These are phyloP conservation scores for Lates calcarifer DNA, from an alignment of 2,113 vertebrate genomes.

Conservation along the genomic window DNA sequence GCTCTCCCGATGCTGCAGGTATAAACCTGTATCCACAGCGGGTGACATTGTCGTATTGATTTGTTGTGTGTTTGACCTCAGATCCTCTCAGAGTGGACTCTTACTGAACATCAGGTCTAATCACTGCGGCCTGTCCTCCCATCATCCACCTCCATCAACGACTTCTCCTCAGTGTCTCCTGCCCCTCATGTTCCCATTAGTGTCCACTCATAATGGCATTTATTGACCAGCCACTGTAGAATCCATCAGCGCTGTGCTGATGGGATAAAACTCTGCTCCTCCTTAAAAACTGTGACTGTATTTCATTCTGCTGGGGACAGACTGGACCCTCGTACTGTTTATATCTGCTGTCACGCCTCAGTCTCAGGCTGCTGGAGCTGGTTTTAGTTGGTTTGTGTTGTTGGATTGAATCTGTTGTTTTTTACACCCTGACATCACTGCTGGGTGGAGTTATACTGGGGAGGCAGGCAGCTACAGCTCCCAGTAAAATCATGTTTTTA, in stretches of 20 bases:
- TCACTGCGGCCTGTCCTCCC: not conserved
- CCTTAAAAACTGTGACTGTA: not conserved
- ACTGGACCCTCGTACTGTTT: too few relatives aligned
- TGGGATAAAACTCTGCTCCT: not conserved
- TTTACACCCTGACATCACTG: too few relatives aligned
- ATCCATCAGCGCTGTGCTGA: not conserved
- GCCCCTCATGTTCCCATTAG: not conserved
- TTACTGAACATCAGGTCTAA: not conserved
- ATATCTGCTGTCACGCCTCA: too few relatives aligned
- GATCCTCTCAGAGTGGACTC: not conserved
- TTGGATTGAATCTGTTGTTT: too few relatives aligned
- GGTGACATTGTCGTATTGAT: too few relatives aligned
- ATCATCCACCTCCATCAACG: constrained; percentile 34
- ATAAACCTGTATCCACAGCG: too few relatives aligned
- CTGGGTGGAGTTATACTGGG: too few relatives aligned
- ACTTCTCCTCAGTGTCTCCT: constrained; percentile 3
- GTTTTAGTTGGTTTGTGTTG: too few relatives aligned
- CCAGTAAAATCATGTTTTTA: too few relatives aligned
- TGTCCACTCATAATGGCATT: constrained; percentile 8
- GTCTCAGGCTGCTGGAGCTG: too few relatives aligned
- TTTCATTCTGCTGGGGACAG: not conserved
- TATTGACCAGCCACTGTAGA: constrained; percentile 27
- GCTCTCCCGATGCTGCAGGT: too few relatives aligned
- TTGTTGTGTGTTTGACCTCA: not conserved
- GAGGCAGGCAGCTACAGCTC: too few relatives aligned